phyloP scores from a whole-genome alignment of 1,140 invertebrate species.

The Gonatopus flavifemur region DNA sequence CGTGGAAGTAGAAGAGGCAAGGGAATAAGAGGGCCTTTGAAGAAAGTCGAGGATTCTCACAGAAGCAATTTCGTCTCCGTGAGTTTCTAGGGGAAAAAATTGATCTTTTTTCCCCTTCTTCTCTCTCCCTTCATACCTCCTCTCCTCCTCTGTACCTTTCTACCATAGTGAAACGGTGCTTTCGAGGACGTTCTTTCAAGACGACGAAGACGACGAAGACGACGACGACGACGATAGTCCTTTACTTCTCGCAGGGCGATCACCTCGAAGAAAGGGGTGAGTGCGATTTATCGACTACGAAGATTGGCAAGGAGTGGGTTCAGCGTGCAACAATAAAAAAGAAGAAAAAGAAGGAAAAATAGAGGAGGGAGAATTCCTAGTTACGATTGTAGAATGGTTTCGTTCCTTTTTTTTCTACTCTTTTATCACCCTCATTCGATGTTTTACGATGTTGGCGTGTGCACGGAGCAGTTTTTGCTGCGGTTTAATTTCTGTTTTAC shows the following conservation, averaged over 20 bases:
- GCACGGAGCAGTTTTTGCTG: too few relatives aligned
- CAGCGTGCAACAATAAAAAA: neutral
- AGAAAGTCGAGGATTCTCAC: neutral
- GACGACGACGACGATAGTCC: too few relatives aligned
- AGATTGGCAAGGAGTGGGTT: neutral
- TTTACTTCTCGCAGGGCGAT: neutral
- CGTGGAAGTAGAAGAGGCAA: neutral
- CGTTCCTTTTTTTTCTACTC: too few relatives aligned
- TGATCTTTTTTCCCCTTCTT: neutral
- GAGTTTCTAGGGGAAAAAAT: too few relatives aligned
- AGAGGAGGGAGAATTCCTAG: constrained; percentile 4
- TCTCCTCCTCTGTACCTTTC: neutral
- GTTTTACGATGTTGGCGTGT: neutral
- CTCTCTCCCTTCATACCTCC: neutral
- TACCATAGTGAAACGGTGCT: neutral
- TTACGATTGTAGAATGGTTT: neutral
- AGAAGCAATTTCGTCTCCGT: neutral
- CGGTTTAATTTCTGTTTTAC: too few relatives aligned
- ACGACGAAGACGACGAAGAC: too few relatives aligned
- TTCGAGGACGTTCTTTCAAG: neutral
- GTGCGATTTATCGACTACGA: neutral
- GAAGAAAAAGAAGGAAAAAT: neutral
- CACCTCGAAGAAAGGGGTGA: neutral
- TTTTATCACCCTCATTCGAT: too few relatives aligned
- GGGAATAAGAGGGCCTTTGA: neutral